Evolutionary conservation across 2,113 vertebrate species (phyloP).

Genomic region (Centropristis striata): DNA sequence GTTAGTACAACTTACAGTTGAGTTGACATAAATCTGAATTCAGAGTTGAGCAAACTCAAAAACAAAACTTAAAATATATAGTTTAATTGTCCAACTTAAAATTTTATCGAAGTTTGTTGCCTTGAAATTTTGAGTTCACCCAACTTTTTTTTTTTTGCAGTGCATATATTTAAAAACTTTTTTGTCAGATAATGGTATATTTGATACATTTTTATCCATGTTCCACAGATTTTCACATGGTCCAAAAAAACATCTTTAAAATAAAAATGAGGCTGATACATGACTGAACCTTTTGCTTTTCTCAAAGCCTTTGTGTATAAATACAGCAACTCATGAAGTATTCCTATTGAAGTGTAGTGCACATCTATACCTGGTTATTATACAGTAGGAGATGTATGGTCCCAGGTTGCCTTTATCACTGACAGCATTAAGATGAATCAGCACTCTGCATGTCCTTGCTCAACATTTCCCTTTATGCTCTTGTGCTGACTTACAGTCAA

Average conservation of each 20-base stretch:
- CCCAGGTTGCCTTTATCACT: constrained; percentile 38
- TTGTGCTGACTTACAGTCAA: constrained; percentile 39
- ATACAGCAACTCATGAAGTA: constrained; percentile 16
- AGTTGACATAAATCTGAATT: no score
- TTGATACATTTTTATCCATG: not conserved
- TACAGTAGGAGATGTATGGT: constrained; percentile 45
- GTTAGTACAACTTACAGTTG: no score
- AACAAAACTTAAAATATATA: no score
- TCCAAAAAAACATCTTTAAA: not conserved
- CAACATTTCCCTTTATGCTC: constrained; percentile 40
- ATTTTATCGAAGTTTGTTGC: no score
- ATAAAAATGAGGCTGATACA: not conserved
- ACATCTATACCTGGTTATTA: constrained; percentile 23
- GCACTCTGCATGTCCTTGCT: constrained; percentile 41
- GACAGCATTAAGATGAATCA: constrained; percentile 63
- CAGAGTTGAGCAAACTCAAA: no score
- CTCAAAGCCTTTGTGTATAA: constrained; percentile 5
- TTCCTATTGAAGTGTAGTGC: not conserved
- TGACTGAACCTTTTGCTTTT: not conserved
- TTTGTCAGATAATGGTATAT: not conserved
- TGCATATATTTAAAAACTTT: no score
- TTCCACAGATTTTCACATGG: not conserved
- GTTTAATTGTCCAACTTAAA: no score
- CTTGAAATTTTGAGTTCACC: no score
- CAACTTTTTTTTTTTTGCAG: no score